A percentile compares a stretch with the other conserved stretches of the same genome.
These are phyloP conservation scores for Heterodera carotae DNA, from an alignment of 1,140 invertebrate genomes.

Conservation along the genomic window DNA sequence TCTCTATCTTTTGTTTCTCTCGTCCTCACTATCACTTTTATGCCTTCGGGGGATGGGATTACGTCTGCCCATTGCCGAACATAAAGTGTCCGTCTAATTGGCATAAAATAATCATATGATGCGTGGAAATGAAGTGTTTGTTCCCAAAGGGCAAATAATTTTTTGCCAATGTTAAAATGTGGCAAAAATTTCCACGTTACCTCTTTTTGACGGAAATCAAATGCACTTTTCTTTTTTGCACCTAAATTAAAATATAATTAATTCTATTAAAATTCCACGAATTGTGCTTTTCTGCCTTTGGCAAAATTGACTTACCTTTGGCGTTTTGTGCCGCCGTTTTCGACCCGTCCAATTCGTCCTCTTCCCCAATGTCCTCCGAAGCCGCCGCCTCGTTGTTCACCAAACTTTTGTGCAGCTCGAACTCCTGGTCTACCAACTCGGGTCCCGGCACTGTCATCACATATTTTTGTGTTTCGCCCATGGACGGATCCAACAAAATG, in stretches of 20 bases:
- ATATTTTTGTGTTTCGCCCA: slow-evolving; percentile 64
- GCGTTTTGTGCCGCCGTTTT: background rate
- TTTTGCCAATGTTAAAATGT: background rate
- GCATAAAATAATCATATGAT: no score
- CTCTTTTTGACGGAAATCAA: background rate
- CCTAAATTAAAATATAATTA: background rate
- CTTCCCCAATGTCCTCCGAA: slow-evolving; percentile 46
- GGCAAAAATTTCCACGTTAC: background rate
- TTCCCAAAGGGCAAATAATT: no score
- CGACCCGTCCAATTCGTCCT: background rate
- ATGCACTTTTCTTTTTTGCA: background rate
- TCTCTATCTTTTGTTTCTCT: no score
- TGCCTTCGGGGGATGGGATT: no score
- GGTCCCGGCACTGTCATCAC: slow-evolving; percentile 61
- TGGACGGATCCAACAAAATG: slow-evolving; percentile 21
- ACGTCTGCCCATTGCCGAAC: no score
- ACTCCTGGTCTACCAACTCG: slow-evolving; percentile 56
- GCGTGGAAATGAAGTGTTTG: no score
- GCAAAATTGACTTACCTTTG: background rate
- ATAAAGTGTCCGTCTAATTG: background rate
- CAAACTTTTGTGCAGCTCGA: slow-evolving; percentile 61
- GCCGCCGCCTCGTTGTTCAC: slow-evolving; percentile 22
- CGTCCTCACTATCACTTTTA: no score
- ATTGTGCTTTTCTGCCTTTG: background rate
- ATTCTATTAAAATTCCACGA: background rate